These are phyloP conservation scores for Budorcas taxicolor DNA, from an alignment of 2,113 vertebrate genomes.

Conservation along the genomic window DNA sequence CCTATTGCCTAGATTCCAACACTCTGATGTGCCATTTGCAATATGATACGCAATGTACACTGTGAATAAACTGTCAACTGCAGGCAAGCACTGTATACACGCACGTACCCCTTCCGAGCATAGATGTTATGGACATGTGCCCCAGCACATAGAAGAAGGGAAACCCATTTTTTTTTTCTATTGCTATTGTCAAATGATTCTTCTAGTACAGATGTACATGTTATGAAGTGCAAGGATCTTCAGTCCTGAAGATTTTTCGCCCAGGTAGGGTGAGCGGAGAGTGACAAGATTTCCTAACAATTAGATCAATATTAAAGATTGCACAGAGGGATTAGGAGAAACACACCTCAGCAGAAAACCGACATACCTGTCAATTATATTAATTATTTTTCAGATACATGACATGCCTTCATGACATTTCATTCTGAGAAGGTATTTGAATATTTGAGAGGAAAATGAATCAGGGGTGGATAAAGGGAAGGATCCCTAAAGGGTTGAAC, in stretches of 20 bases:
- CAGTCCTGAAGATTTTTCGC: neutral
- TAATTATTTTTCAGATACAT: conserved; percentile 63
- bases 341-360: conserved; percentile 54
- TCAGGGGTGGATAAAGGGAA: neutral
- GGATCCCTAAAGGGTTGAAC: neutral
- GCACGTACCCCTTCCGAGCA: rapidly evolving
- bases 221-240: neutral
- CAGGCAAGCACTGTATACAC: neutral
- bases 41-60: conserved; percentile 75
- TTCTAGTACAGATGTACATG: neutral
- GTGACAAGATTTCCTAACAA: conserved; percentile 49
- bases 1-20: conserved; percentile 79
- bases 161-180: neutral
- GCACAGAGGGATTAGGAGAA: conserved; percentile 55
- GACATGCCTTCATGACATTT: conserved; percentile 18
- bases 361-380: conserved; percentile 58
- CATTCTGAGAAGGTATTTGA: conserved; percentile 31
- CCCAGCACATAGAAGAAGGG: neutral
- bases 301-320: conserved; percentile 63
- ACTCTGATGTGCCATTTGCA: conserved; percentile 76
- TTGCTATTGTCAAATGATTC: neutral
- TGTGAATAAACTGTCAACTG: conserved; percentile 71
- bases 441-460: conserved; percentile 48
- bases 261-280: neutral
- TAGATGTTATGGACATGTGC: neutral